Percentiles rank a stretch among this genome's conserved stretches.
phyloP scores from a whole-genome alignment of 2,113 vertebrate genomes.

The Campylomormyrus tamandua region DNA sequence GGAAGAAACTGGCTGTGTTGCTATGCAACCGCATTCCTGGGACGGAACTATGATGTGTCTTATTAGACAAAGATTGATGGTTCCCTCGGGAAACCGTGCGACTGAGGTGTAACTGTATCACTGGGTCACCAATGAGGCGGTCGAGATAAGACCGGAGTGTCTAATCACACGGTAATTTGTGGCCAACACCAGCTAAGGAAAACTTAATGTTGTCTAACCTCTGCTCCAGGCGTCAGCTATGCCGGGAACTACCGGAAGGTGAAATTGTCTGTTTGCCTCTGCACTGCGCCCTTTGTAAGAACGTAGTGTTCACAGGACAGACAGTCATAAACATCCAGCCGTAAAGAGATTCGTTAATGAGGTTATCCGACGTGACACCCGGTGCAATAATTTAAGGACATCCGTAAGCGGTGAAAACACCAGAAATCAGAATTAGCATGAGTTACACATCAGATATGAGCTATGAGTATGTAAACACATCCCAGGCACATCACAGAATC shows the following conservation, averaged over 20 bases:
- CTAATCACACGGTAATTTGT: conserved; percentile 35
- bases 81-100: conserved; percentile 25
- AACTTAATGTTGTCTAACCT: background rate
- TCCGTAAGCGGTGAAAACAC: background rate
- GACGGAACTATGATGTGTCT: conserved; percentile 1
- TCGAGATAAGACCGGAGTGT: conserved; percentile 20
- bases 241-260: background rate
- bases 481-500: background rate
- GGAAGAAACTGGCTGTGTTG: background rate
- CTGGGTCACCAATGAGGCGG: conserved; percentile 22
- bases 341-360: background rate
- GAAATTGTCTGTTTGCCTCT: background rate
- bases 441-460: background rate
- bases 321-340: background rate
- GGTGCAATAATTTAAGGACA: background rate
- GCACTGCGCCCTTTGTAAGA: background rate
- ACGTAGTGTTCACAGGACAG: background rate
- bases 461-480: background rate
- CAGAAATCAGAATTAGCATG: background rate
- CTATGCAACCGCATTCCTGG: conserved; percentile 14
- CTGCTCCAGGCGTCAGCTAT: background rate
- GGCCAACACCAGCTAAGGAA: conserved; percentile 33
- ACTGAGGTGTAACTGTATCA: conserved; percentile 28
- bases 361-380: background rate
- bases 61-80: conserved; percentile 18